Conservation (phyloP, 2,797 vertebrate species). For the Brachyrhaphis roseni region DNA sequence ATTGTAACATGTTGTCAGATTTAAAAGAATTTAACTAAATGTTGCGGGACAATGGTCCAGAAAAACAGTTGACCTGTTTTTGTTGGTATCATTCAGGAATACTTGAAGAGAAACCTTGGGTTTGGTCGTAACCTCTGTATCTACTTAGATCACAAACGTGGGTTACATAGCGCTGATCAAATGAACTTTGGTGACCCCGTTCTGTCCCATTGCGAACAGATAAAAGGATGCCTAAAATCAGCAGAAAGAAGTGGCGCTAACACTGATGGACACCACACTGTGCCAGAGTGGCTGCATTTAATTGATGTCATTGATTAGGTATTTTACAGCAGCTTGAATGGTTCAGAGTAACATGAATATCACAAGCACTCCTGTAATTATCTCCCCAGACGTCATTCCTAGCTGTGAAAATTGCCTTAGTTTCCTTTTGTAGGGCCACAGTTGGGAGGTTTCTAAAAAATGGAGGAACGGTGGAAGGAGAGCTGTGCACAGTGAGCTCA, state of each 20-base stretch:
- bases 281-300: slow-evolving; percentile 5
- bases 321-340: slow-evolving; percentile 34
- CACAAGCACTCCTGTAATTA: slow-evolving; percentile 43
- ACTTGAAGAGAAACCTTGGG: neutral
- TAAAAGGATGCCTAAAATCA: slow-evolving; percentile 3
- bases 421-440: slow-evolving; percentile 31
- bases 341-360: slow-evolving; percentile 40
- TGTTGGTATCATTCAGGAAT: neutral
- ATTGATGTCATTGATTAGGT: slow-evolving; percentile 28
- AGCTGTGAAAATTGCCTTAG: slow-evolving; percentile 39
- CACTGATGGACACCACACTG: neutral
- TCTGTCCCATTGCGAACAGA: neutral
- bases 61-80: neutral
- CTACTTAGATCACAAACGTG: neutral
- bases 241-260: neutral
- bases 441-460: slow-evolving; percentile 30
- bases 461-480: slow-evolving; percentile 11
- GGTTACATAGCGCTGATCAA: neutral
- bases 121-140: neutral
- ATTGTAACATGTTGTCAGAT: neutral
- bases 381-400: slow-evolving; percentile 36
- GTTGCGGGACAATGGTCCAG: neutral
- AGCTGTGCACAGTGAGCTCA: neutral
- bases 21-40: neutral
- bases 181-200: neutral